Evolutionary conservation across 2,888 invertebrate species (phyloP), one percentile per base, ranked within the genome.

Genomic region (Philaethria dido): DNA sequence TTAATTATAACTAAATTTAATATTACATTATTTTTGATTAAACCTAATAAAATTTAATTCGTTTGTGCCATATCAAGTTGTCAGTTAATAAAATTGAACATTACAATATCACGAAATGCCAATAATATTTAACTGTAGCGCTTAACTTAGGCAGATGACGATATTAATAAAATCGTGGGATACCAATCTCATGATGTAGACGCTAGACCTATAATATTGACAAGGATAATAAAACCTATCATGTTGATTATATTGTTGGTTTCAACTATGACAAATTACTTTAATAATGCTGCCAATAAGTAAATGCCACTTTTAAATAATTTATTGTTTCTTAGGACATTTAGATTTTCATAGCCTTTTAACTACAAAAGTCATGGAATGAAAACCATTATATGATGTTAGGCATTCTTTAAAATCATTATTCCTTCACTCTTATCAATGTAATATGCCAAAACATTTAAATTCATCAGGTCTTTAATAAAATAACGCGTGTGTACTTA

Each of bases 141-240:
- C 42, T 44, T 29, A 13, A 63, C 54, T 63, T 54, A 16, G 45
- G 48, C 55, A 62, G 63, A 64, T 64, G 67, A 69, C 68, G 62
- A 63, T 45, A 57, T 69, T 71, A 71, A 73, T 68, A 68, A 65
- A 65, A 69, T 69, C 68, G 70, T 60, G 65, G 62, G 68, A 69
- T 67, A 55, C 57, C 47, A 50, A 67, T 64, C 61, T 63, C 48
- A 50, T 66, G 72, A 62, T 72, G 65, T 54, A 52, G 57, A 63
- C 60, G 54, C 47, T 48, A 25, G 25, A 48, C 39, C n/a, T 25
- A 39, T 59, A 48, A 59, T 64, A 50, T 50, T 29, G 50, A 13
- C 22, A 33, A 57, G 22, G 16, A 62, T 52, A 50, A 13, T 63
- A 59, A 57, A 36, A 36, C 22, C 18, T 59, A 50, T 29, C 61